A percentile compares a stretch with the other conserved stretches of the same genome.
phyloP scores from a whole-genome alignment of 2,113 vertebrate genomes.

The Pterocles orientalis region DNA sequence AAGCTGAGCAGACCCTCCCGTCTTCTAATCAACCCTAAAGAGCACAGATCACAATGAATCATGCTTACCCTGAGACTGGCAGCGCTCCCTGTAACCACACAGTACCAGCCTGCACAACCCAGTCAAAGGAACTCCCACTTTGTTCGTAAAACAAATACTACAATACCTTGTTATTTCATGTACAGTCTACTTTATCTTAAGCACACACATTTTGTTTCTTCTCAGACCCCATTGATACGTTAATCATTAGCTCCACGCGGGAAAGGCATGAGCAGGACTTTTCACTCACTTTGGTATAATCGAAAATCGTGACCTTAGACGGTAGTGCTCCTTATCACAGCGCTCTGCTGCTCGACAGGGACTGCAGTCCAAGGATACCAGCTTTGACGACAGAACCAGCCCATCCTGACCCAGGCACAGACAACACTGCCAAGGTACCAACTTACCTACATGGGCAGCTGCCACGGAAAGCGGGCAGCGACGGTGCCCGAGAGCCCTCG shows the following conservation, averaged over 20 bases:
- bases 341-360: background rate
- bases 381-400: background rate
- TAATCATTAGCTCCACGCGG: slow-evolving; percentile 70
- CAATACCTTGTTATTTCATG: slow-evolving; percentile 42
- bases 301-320: background rate
- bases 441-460: accelerated
- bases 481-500: accelerated
- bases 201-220: slow-evolving; percentile 63
- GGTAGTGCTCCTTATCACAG: background rate
- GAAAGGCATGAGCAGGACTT: slow-evolving; percentile 12
- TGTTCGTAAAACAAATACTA: slow-evolving; percentile 65
- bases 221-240: slow-evolving; percentile 29
- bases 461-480: accelerated
- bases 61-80: background rate
- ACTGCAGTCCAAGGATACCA: background rate
- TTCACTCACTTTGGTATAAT: background rate
- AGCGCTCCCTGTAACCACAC: slow-evolving; percentile 27
- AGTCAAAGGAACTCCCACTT: slow-evolving; percentile 39
- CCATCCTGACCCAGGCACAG: background rate
- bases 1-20: background rate
- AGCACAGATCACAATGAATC: background rate
- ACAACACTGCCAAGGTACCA: background rate
- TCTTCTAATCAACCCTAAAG: background rate
- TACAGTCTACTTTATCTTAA: slow-evolving; percentile 69
- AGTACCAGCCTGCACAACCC: slow-evolving; percentile 18